Base-by-base conservation (phyloP, 2,113 vertebrate species). In the Catharus fuscescens region DNA sequence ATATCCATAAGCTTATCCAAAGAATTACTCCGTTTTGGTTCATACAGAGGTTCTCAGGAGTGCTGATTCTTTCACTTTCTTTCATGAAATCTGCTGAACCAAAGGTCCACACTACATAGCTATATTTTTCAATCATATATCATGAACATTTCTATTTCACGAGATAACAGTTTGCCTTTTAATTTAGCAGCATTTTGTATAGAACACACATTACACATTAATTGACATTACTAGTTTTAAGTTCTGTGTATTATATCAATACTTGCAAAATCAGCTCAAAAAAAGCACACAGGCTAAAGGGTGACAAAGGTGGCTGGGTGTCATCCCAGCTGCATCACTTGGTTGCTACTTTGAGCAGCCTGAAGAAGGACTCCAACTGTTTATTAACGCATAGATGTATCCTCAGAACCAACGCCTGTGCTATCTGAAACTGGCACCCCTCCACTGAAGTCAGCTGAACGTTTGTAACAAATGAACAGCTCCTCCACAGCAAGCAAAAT, bases 401-500 rank as follows among this genome's bases (percentile, higher is more conserved):
- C 42, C 67, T 70, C 85, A 77, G 76, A 92, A 88, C 10, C 76
- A 88, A 77, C 61, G 69, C 47, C 60, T 83, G 52, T 60, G 76
- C 80, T 86, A 77, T 88, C 56, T 94, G 80, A 62, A 90, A 79
- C 56, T 93, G 95, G 94, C 92, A 94, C 26, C 3, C 1, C 71
- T 92, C 79, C 95, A 80, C 71, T 20, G 44, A 73, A 96, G 76
- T 93, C 95, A 95, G 86, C 71, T 95, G 96, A 92, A 85, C 81
- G 82, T 70, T 86, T 73, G 54, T 47, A 94, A 92, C 90, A 92
- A 97, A 93, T 92, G 82, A 94, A 83, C 91, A 86, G 91, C 92
- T 94, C 64, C 94, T 83, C 82, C 92, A 86, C 76, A 88, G 94
- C 86, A 72, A 85, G 95, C 45, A 86, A 92, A 93, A 93, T 80